phyloP scores from a whole-genome alignment of 2,888 invertebrate species.

The Amblyjoppa fuscipennis region DNA sequence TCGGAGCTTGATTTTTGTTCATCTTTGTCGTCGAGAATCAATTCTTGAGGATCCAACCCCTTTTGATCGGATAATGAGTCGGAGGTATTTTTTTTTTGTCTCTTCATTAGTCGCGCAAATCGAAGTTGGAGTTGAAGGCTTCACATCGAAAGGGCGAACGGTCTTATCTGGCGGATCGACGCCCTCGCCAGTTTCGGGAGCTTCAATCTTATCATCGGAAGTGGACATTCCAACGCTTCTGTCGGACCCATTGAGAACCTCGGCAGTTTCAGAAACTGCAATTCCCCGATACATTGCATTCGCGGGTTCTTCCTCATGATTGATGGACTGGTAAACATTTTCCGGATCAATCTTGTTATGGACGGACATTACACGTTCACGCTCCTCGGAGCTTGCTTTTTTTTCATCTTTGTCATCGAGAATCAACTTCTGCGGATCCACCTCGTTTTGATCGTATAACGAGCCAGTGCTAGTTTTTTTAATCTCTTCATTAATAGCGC shows the following conservation, averaged over 20 bases:
- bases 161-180: too few species aligned
- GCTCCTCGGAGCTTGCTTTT: not conserved
- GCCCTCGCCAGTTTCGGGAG: too few species aligned
- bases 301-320: not conserved
- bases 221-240: not conserved
- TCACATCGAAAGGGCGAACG: too few species aligned
- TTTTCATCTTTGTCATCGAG: not conserved
- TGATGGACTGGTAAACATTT: not conserved
- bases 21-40: not conserved
- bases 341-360: not conserved
- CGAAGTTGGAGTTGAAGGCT: too few species aligned
- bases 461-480: too few species aligned
- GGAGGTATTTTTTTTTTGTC: too few species aligned
- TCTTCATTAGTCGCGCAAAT: too few species aligned
- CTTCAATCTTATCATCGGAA: not conserved
- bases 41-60: not conserved
- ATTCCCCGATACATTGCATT: not conserved
- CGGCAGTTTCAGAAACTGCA: not conserved
- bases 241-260: not conserved
- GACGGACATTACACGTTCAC: not conserved
- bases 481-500: too few species aligned
- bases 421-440: not conserved
- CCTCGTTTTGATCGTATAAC: too few species aligned
- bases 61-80: too few species aligned
- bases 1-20: not conserved